Base-by-base conservation (phyloP, 2,888 invertebrate genomes). In the Cataglyphis albicans region DNA sequence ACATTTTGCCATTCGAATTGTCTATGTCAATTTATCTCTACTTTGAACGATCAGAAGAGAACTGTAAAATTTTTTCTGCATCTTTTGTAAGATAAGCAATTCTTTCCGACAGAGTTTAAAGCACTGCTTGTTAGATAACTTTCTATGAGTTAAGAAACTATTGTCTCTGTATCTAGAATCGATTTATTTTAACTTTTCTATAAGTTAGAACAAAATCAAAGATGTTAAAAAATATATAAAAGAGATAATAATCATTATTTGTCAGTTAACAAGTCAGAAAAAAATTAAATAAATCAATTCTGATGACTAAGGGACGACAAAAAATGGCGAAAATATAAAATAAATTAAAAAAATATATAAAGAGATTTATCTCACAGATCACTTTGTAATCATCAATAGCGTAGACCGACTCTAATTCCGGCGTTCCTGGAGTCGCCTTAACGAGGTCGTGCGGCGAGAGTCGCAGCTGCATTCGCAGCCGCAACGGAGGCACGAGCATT, bases 401-500 rank as follows among this genome's bases (percentile, higher is more conserved):
- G 52, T 2, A 52, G 38, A 75, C 38, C 21, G 52, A 35, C 41
- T 73, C 32, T 76, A 35, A 64, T 35, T 10, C 21, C 15, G 21
- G 12, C 35, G 48, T 64, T 44, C 15, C 63, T 48, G 52, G 48
- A 75, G 35, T 48, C 44, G 74, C n/a, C 63, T 63, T 32, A 48
- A 9, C 48, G 48, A 63, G 67, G 10, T 65, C 75, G 35, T n/a
- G 52, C 55, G 29, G 44, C 12, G 44, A 25, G 55, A 78, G n/a
- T 67, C 35, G 32, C 76, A 55, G 67, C 55, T 57, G 67, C 67
- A 35, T 78, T 78, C 59, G 29, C 61, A 59, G 82, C 18, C 38
- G 44, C 67, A 41, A 64, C 64, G 38, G 55, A 78, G 35, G 55
- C 52, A 73, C 63, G 35, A 35, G 72, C 80, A 84, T 85, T 81